Base-by-base conservation (phyloP, 2,113 vertebrate species). In the Illadopsis cleaveri region DNA sequence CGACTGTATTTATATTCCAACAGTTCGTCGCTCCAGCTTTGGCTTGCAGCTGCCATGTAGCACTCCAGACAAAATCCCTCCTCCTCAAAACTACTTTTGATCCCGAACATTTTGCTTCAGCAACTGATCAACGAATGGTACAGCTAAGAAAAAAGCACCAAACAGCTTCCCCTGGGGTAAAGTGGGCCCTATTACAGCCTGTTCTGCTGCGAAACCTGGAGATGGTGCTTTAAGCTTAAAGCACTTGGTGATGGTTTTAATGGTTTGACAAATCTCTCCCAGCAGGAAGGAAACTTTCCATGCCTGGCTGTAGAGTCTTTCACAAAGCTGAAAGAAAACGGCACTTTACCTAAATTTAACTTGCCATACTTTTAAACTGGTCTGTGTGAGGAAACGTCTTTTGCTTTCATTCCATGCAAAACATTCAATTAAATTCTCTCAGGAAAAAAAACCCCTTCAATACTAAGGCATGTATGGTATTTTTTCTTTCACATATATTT, bases 311-410 rank as follows among this genome's bases (percentile, higher is more conserved):
- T 6, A 71, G 51, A 76, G 51, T 82, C 68, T 86, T 91, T 77
- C 40, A 94, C 51, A 83, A 78, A 89, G 64, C 60, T 71, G 79
- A 93, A 92, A 88, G 51, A 93, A 94, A 96, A 88, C 50, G 91
- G 70, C 48, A 80, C 64, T 76, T 76, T 58, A 70, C 0, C 78
- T 89, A 93, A 95, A 94, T 94, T 94, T 96, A 88, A 94, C 82
- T 83, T 86, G 53, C 78, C 33, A 64, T 75, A 86, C 58, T 70
- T 96, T 77, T 66, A 86, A 90, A 86, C 31, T 12, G 18, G 40
- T 89, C 44, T 79, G 48, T 30, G 31, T 45, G 62, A 89, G 57
- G 50, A 93, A 87, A 82, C 0, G 0, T 60, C 65, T 93, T 86
- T 57, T 57, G 69, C 77, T 90, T 95, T 82, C 44, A 66, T 51